These are phyloP conservation scores for Dryobota labecula DNA, from an alignment of 2,888 invertebrate species.

Conservation along the genomic window DNA sequence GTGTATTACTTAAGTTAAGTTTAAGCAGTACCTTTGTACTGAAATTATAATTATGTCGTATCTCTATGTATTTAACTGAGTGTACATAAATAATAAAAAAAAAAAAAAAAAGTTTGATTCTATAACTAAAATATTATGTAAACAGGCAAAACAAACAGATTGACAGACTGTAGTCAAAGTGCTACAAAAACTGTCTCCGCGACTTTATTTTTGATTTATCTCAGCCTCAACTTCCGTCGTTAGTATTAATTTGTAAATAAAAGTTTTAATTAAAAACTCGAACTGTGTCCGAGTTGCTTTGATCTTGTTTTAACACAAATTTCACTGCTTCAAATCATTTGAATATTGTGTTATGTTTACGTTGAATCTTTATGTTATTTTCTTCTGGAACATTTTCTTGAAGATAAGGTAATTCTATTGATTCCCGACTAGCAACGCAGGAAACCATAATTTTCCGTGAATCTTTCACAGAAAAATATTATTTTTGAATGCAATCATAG, in stretches of 20 bases:
- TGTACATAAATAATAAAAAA: too few relatives aligned
- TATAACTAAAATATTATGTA: background rate
- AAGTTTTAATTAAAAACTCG: conserved; percentile 61
- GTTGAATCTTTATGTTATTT: conserved; percentile 4
- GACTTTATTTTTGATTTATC: conserved; percentile 34
- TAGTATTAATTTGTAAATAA: conserved; percentile 51
- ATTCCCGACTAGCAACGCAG: background rate
- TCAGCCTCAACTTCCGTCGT: conserved; percentile 36
- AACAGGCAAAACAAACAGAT: conserved; percentile 1
- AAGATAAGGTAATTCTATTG: background rate
- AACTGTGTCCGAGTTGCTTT: conserved; percentile 16
- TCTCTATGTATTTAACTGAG: too few relatives aligned
- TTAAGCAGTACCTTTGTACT: too few relatives aligned
- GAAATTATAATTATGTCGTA: too few relatives aligned
- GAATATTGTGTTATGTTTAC: conserved; percentile 28
- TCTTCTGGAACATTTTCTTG: background rate
- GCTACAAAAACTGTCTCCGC: conserved; percentile 7
- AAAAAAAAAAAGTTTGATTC: background rate
- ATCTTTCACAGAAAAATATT: background rate
- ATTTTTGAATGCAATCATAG: background rate
- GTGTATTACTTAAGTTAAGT: too few relatives aligned
- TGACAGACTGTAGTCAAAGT: background rate
- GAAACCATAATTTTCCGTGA: background rate
- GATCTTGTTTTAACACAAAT: conserved; percentile 30
- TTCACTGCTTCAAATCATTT: conserved; percentile 24